phyloP scores from a whole-genome alignment of 1,140 invertebrate species.

The Scaptomyza graminum region DNA sequence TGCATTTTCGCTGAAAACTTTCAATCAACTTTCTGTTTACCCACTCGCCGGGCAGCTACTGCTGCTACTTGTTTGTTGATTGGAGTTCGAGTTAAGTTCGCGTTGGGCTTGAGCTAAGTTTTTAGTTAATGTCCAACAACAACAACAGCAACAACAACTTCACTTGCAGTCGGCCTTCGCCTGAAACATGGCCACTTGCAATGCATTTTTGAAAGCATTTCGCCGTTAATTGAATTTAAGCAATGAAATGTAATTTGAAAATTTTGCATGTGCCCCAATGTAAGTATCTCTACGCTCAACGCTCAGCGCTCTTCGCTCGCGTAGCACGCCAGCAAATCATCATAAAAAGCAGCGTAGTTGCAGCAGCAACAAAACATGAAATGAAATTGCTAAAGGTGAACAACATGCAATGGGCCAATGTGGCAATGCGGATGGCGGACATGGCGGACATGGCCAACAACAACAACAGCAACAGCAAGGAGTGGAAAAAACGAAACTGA shows the following conservation, averaged over 20 bases:
- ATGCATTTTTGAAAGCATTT: constrained; percentile 39
- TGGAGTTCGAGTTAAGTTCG: constrained; percentile 21
- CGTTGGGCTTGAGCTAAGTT: no score
- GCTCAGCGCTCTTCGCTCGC: constrained; percentile 11
- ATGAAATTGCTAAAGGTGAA: constrained; percentile 69
- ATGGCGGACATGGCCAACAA: no score
- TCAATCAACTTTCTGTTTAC: constrained; percentile 78
- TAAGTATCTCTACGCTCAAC: no score
- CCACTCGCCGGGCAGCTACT: constrained; percentile 33
- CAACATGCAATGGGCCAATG: constrained; percentile 63
- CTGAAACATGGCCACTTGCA: constrained; percentile 49
- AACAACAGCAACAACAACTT: not conserved
- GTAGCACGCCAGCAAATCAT: constrained; percentile 72
- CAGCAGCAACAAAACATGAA: constrained; percentile 42
- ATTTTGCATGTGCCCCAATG: constrained; percentile 66
- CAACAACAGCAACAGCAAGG: constrained; percentile 15
- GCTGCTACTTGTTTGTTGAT: constrained; percentile 64
- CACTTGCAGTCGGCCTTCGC: constrained; percentile 9
- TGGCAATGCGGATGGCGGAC: constrained; percentile 10
- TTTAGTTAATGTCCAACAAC: constrained; percentile 36
- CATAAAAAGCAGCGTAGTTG: constrained; percentile 34
- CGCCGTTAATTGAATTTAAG: constrained; percentile 79
- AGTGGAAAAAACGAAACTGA: constrained; percentile 14
- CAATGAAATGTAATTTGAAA: constrained; percentile 77
- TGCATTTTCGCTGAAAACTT: constrained; percentile 62